Conservation (phyloP, 1,140 invertebrate genomes). For the Ridgeia piscesae region DNA sequence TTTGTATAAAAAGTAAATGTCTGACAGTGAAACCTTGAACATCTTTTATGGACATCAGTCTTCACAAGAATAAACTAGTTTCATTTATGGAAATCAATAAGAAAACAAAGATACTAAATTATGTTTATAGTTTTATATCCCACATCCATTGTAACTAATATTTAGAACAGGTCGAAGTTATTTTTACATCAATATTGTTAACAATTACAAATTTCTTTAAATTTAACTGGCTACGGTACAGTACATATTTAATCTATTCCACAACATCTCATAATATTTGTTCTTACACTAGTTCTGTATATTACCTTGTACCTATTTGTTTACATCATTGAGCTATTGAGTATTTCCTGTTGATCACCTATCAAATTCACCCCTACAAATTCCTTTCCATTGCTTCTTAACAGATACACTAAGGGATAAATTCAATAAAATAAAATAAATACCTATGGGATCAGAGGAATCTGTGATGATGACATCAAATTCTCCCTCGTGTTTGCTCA, state of each 20-base stretch:
- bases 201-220: not conserved
- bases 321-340: not conserved
- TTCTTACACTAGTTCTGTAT: not conserved
- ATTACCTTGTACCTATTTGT: not conserved
- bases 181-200: not conserved
- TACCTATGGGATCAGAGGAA: constrained; percentile 91
- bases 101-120: not conserved
- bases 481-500: constrained; percentile 79
- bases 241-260: not conserved
- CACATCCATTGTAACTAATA: too few species aligned
- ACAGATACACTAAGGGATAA: constrained; percentile 1
- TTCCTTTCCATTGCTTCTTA: not conserved
- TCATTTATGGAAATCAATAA: not conserved
- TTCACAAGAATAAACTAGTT: not conserved
- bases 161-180: too few species aligned
- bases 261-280: too few species aligned
- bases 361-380: not conserved
- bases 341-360: not conserved
- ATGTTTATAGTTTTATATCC: too few species aligned
- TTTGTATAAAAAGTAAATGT: not conserved
- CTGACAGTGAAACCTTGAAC: not conserved
- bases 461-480: constrained; percentile 99
- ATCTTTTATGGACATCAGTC: not conserved
- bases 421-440: constrained; percentile 10
- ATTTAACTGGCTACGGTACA: not conserved